Evolutionary conservation across 2,797 vertebrate genomes (phyloP).

Genomic region (Pagetopsis macropterus): DNA sequence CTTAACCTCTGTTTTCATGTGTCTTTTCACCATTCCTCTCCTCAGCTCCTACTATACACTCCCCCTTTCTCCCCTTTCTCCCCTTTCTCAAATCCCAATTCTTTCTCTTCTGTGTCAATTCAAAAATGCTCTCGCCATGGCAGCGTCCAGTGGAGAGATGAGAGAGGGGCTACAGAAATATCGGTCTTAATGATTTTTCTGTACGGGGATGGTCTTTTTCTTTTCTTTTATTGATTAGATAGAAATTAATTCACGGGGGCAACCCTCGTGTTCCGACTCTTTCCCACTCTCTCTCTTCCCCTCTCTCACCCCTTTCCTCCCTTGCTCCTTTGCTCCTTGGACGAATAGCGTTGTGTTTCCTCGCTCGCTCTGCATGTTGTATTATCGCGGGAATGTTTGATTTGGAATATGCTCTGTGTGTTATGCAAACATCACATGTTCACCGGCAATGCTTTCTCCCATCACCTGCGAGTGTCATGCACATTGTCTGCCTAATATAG

Average conservation of each 20-base stretch:
- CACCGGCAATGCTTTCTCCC: slow-evolving; percentile 3
- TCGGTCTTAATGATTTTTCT: slow-evolving; percentile 75
- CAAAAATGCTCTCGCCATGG: slow-evolving; percentile 56
- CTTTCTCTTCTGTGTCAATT: slow-evolving; percentile 65
- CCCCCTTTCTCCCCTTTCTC: slow-evolving; percentile 18
- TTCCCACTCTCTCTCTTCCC: slow-evolving; percentile 46
- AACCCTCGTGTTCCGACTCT: slow-evolving; percentile 74
- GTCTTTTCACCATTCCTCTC: slow-evolving; percentile 62
- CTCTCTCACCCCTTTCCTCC: slow-evolving; percentile 60
- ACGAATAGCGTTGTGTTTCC: slow-evolving; percentile 76
- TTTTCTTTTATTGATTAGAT: slow-evolving; percentile 82
- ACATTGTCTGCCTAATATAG: background rate
- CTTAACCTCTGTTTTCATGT: slow-evolving; percentile 71
- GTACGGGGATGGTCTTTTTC: slow-evolving; percentile 69
- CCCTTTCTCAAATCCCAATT: slow-evolving; percentile 53
- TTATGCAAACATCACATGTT: slow-evolving; percentile 45
- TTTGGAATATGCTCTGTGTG: slow-evolving; percentile 64
- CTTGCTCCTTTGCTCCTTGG: slow-evolving; percentile 72
- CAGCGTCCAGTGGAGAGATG: slow-evolving; percentile 42
- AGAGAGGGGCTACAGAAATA: slow-evolving; percentile 63
- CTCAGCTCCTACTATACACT: slow-evolving; percentile 50
- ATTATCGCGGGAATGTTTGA: slow-evolving; percentile 84
- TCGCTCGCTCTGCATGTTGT: slow-evolving; percentile 79
- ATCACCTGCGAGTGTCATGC: background rate
- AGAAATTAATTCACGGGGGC: slow-evolving; percentile 81